Percentiles rank a stretch among this genome's conserved stretches.
Evolutionary conservation across 2,888 invertebrate species (phyloP).

Genomic region (Ethmia dodecea): DNA sequence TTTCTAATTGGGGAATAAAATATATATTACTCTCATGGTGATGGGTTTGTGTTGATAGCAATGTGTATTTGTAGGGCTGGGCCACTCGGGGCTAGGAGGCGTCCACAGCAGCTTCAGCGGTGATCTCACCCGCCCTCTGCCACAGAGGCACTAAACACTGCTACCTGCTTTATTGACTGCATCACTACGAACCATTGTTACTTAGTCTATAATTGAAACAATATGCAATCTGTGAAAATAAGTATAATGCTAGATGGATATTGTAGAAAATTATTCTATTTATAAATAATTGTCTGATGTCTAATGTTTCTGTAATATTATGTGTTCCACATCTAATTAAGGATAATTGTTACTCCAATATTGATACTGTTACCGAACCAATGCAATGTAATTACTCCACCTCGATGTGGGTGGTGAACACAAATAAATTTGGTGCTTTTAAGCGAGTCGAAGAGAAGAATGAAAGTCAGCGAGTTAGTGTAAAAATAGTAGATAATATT

Average conservation of each 20-base stretch:
- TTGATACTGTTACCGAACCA: constrained; percentile 78
- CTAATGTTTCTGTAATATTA: constrained; percentile 78
- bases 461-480: constrained; percentile 76
- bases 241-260: constrained; percentile 76
- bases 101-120: constrained; percentile 75
- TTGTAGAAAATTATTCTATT: constrained; percentile 79
- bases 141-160: constrained; percentile 72
- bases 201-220: constrained; percentile 79
- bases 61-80: constrained; percentile 72
- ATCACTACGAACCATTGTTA: constrained; percentile 80
- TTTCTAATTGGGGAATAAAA: too few species aligned
- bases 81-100: constrained; percentile 82
- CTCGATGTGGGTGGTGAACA: constrained; percentile 78
- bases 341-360: constrained; percentile 77
- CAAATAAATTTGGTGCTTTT: constrained; percentile 78
- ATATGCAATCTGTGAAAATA: constrained; percentile 85
- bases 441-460: constrained; percentile 73
- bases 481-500: constrained; percentile 78
- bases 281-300: constrained; percentile 78
- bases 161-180: constrained; percentile 81
- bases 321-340: constrained; percentile 82
- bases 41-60: constrained; percentile 1
- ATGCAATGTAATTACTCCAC: constrained; percentile 79
- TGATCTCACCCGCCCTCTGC: constrained; percentile 75
- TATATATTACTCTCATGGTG: too few species aligned